Evolutionary conservation across 2,797 vertebrate species (phyloP).

Genomic region (Numenius phaeopus): DNA sequence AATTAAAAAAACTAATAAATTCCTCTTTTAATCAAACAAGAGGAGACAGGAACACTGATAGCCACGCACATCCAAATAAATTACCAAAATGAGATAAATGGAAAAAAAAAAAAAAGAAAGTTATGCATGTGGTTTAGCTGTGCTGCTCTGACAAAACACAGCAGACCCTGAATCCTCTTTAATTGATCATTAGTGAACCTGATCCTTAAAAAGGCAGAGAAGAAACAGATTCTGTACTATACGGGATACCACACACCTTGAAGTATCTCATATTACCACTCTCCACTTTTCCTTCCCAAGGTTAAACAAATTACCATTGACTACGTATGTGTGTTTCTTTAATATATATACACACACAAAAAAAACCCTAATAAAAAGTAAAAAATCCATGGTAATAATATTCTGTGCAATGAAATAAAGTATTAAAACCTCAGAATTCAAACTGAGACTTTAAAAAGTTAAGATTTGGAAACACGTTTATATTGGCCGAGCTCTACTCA

Average conservation of each 20-base stretch:
- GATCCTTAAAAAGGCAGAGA: constrained; percentile 14
- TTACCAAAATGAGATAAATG: neutral
- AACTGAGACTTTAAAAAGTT: neutral
- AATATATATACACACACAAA: neutral
- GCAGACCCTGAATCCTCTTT: neutral
- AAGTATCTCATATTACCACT: neutral
- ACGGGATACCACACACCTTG: neutral
- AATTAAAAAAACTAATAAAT: neutral
- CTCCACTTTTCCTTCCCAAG: neutral
- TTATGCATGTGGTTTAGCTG: neutral
- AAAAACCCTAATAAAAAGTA: neutral
- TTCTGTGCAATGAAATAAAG: neutral
- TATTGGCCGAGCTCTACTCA: neutral
- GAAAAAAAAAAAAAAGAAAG: neutral
- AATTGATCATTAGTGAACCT: neutral
- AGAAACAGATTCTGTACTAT: neutral
- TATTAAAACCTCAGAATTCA: neutral
- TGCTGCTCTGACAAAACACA: constrained; percentile 21
- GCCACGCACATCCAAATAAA: neutral
- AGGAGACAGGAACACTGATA: neutral
- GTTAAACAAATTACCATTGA: neutral
- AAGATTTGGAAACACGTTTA: neutral
- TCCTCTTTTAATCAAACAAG: neutral
- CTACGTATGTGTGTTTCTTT: neutral
- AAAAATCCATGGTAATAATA: neutral